phyloP scores from a whole-genome alignment of 2,113 vertebrate genomes.

The Bostrychus sinensis region DNA sequence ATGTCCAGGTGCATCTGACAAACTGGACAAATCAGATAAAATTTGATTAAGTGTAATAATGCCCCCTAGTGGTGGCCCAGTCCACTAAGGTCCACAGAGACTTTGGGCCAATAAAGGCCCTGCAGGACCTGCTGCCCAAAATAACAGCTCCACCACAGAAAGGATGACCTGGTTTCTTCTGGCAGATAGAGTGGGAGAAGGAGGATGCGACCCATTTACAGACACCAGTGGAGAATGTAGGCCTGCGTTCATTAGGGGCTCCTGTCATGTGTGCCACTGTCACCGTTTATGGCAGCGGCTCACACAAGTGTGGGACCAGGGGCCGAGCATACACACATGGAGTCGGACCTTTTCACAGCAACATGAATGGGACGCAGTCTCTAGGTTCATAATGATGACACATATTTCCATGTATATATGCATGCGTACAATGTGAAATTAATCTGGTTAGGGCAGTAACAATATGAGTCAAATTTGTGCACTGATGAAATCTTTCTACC shows the following conservation, averaged over 20 bases:
- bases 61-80: constrained; percentile 71
- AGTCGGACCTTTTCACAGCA: no score
- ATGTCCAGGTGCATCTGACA: constrained; percentile 13
- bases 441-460: constrained; percentile 20
- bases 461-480: constrained; percentile 34
- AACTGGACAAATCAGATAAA: not conserved
- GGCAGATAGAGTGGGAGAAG: constrained; percentile 63
- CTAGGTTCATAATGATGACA: no score
- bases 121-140: constrained; percentile 80
- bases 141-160: constrained; percentile 78
- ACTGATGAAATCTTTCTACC: constrained; percentile 79
- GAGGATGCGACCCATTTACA: constrained; percentile 76
- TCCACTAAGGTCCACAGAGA: constrained; percentile 67
- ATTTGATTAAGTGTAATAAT: constrained; percentile 3
- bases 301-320: constrained; percentile 9
- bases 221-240: constrained; percentile 69
- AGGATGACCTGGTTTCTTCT: constrained; percentile 81
- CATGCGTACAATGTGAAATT: constrained; percentile 5
- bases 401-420: no score
- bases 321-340: constrained; percentile 2
- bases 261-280: constrained; percentile 32
- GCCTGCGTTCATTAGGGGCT: constrained; percentile 51
- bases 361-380: no score
- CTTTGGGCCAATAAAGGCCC: constrained; percentile 73
- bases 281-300: constrained; percentile 26